These are phyloP conservation scores for Ursus arctos DNA, from an alignment of 2,113 vertebrate genomes.

Conservation along the genomic window DNA sequence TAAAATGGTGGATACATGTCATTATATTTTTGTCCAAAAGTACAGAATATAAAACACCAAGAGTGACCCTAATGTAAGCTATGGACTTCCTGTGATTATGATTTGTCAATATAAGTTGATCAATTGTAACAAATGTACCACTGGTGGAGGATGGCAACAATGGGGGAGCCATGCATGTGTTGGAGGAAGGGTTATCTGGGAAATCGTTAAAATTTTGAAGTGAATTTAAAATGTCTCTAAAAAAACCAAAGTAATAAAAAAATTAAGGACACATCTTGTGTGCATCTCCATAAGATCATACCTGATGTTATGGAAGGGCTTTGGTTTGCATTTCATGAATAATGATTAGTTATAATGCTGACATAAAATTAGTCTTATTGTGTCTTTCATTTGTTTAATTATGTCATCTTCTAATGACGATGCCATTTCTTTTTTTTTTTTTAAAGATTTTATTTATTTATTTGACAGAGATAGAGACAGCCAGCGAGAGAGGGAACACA, in stretches of 20 bases:
- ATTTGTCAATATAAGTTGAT: neutral
- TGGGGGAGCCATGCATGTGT: neutral
- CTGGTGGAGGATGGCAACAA: neutral
- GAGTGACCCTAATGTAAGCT: neutral
- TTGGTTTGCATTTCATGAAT: neutral
- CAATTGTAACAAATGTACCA: neutral
- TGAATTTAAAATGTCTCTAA: neutral
- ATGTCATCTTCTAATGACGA: neutral
- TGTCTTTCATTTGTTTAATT: neutral
- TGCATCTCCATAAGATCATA: too few species aligned
- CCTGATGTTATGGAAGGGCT: neutral
- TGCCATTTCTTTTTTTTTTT: neutral
- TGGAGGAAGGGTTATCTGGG: neutral
- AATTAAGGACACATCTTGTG: neutral
- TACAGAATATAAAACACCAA: neutral
- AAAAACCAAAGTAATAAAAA: neutral
- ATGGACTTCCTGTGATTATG: neutral
- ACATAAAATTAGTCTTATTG: neutral
- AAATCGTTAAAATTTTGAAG: neutral
- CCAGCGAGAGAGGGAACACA: too few species aligned
- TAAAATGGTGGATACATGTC: neutral
- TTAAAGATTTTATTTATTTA: too few species aligned
- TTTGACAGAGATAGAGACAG: too few species aligned
- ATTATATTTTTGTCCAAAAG: neutral
- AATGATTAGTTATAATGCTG: neutral